phyloP scores from a whole-genome alignment of 2,888 invertebrate genomes.

The Lasioglossum oenotherae region DNA sequence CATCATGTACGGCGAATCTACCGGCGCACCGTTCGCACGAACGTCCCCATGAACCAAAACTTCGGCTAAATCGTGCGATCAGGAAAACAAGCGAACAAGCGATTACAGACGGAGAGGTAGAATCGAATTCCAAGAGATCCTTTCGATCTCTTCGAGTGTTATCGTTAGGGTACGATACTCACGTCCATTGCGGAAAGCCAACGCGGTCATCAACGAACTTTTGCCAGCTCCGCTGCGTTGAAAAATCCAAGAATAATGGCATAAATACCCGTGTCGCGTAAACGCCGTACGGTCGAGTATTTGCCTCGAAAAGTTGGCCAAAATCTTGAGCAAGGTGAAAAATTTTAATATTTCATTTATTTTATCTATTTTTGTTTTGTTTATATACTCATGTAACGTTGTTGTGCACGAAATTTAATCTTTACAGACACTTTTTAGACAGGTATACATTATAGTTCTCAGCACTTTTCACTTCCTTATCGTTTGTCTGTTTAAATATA shows the following conservation, averaged over 20 bases:
- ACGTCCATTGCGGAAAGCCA: constrained; percentile 92
- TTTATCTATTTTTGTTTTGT: no score
- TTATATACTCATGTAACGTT: no score
- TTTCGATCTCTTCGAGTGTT: neutral
- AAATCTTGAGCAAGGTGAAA: no score
- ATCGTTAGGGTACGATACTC: constrained; percentile 76
- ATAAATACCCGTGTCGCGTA: neutral
- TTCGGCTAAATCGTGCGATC: constrained; percentile 81
- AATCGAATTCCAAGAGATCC: neutral
- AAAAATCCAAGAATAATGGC: neutral
- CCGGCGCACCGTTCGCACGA: constrained; percentile 90
- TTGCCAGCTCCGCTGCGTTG: constrained; percentile 93
- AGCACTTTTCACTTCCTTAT: no score
- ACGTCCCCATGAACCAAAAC: constrained; percentile 92
- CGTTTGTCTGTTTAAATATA: no score
- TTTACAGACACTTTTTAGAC: no score
- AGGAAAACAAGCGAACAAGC: neutral
- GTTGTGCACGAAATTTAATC: no score
- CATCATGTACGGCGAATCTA: constrained; percentile 90
- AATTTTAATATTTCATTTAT: no score
- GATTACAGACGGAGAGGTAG: neutral
- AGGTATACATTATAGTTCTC: no score
- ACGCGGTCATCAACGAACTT: constrained; percentile 93
- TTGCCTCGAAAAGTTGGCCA: no score
- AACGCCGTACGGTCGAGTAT: no score